Base-by-base conservation (phyloP, 2,797 vertebrate species). In the Lindbergichthys nudifrons region DNA sequence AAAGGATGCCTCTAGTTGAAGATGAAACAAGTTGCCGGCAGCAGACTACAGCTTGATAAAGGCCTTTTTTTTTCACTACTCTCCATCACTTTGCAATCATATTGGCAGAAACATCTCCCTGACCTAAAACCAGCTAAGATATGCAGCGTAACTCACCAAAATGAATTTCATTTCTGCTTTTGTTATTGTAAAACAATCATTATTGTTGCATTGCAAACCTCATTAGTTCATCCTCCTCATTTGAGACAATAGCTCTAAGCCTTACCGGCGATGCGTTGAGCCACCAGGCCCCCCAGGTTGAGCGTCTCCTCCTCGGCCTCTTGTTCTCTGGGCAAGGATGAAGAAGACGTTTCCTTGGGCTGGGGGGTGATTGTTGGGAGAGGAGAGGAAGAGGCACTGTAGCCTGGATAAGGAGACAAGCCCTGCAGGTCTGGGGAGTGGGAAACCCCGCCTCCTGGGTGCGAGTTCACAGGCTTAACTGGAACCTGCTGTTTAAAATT, bases 181-280 rank as follows among this genome's bases (percentile, higher is more conserved):
- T 51, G 13, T 16, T 46, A 32, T 39, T 23, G 6, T 50, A 7
- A 50, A 50, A 50, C n/a, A 10, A 11, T 41, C 19, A 23, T 64
- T 51, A 65, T 7, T 42, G 36, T 51, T 23, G 14, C 1, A 0
- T 64, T n/a, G 11, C 21, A 45, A 18, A 13, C 12, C 8, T 8
- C 13, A 52, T 52, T n/a, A 36, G 7, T 18, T 54, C 14, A 18
- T 32, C 30, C 30, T 18, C 5, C 9, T 12, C 5, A 46, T 62
- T 19, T 43, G 13, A 46, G 41, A 47, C 51, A 46, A n/a, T 11
- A 45, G 41, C 16, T 51, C n/a, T 0, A 58, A 50, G 21, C 60
- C 95, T 94, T 96, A 99, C 98, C 97, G 85, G 98, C 98, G 66
- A 99, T 95, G 57, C 98, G 95, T 32, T 99, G 97, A 77, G 98